These are phyloP conservation scores for Sisor rabdophorus DNA, from an alignment of 2,113 vertebrate genomes.

Conservation along the genomic window DNA sequence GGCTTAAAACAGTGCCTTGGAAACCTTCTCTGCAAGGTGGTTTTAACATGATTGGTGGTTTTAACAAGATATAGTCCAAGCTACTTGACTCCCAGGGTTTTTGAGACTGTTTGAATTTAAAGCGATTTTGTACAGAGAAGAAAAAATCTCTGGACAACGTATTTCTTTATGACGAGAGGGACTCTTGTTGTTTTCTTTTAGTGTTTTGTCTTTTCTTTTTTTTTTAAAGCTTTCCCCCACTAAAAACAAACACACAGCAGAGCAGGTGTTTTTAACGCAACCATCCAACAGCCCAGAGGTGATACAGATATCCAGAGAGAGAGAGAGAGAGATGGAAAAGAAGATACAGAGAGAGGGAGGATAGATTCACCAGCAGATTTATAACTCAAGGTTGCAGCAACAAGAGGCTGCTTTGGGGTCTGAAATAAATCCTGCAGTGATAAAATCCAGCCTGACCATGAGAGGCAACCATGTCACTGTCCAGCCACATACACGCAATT, in stretches of 20 bases:
- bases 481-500: neutral
- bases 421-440: slow-evolving; percentile 18
- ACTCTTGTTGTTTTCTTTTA: neutral
- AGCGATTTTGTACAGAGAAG: neutral
- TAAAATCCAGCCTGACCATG: slow-evolving; percentile 6
- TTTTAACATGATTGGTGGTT: slow-evolving; percentile 9
- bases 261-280: slow-evolving; percentile 24
- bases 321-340: neutral
- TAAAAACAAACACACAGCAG: neutral
- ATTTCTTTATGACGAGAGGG: too few relatives aligned
- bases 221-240: neutral
- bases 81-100: slow-evolving; percentile 5
- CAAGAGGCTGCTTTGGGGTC: slow-evolving; percentile 8
- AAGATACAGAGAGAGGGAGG: neutral
- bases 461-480: slow-evolving; percentile 12
- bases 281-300: neutral
- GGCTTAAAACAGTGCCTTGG: neutral
- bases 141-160: neutral
- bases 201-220: neutral
- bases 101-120: neutral
- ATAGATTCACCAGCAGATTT: slow-evolving; percentile 19
- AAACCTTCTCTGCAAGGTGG: neutral
- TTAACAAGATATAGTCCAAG: neutral
- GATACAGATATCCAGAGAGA: slow-evolving; percentile 6
- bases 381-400: slow-evolving; percentile 2